These are phyloP conservation scores for Acronicta leporina DNA, from an alignment of 2,888 invertebrate genomes.

Conservation along the genomic window DNA sequence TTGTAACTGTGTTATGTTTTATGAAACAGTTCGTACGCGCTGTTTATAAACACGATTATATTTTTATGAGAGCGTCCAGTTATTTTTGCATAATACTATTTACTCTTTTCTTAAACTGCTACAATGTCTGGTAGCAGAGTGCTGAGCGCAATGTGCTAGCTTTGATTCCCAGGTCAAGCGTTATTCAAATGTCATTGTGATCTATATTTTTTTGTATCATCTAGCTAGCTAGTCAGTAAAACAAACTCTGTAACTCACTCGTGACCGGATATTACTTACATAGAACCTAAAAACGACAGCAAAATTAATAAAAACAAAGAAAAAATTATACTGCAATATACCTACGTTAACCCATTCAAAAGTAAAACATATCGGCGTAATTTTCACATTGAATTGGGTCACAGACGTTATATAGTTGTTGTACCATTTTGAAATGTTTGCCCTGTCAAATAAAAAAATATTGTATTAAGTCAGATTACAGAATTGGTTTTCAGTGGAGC, in stretches of 20 bases:
- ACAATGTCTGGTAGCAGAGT: no score
- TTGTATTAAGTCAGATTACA: constrained; percentile 62
- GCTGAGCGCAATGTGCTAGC: no score
- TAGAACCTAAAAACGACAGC: no score
- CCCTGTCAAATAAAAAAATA: constrained; percentile 55
- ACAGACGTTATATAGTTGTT: constrained; percentile 41
- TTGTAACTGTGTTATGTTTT: not conserved
- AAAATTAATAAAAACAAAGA: not conserved
- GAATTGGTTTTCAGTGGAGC: constrained; percentile 67
- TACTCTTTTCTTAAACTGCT: no score
- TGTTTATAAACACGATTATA: not conserved
- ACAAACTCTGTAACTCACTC: no score
- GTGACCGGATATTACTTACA: no score
- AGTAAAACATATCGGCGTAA: constrained; percentile 20
- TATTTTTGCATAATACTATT: not conserved
- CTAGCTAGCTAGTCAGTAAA: no score
- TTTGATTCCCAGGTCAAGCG: no score
- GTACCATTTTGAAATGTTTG: constrained; percentile 53
- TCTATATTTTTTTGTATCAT: no score
- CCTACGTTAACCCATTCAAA: constrained; percentile 3
- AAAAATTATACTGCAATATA: constrained; percentile 9
- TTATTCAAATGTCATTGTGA: not conserved
- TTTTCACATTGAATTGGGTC: constrained; percentile 46
- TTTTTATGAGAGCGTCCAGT: not conserved
- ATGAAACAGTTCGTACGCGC: not conserved